Evolutionary conservation across 2,888 invertebrate species (phyloP).

Genomic region (Laspeyria flexula): DNA sequence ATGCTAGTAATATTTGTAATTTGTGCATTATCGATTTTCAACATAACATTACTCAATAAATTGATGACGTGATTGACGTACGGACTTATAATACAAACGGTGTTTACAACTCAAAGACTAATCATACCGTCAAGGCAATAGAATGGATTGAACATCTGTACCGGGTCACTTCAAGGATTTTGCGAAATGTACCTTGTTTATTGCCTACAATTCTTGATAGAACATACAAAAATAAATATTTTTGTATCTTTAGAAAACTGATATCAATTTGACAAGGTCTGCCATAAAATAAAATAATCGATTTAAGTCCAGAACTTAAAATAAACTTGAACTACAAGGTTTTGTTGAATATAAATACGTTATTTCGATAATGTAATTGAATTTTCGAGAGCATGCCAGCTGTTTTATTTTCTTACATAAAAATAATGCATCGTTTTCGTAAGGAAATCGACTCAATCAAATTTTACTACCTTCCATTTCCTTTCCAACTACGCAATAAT

Average conservation of each 20-base stretch:
- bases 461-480: conserved; percentile 6
- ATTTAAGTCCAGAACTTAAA: neutral
- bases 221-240: conserved; percentile 16
- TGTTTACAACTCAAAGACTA: conserved; percentile 56
- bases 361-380: neutral
- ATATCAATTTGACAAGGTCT: no score
- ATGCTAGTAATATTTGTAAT: neutral
- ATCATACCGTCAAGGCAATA: conserved; percentile 75
- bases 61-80: conserved; percentile 50
- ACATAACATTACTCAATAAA: conserved; percentile 33
- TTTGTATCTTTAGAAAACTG: neutral
- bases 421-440: neutral
- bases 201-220: neutral
- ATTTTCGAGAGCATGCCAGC: neutral
- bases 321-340: neutral
- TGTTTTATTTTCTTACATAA: neutral
- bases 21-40: neutral
- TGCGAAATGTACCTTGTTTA: conserved; percentile 47
- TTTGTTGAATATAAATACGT: no score
- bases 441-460: conserved; percentile 1
- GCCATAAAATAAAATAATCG: neutral
- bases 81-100: conserved; percentile 31
- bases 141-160: conserved; percentile 56
- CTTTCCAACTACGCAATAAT: neutral
- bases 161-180: conserved; percentile 52